phyloP scores from a whole-genome alignment of 2,797 vertebrate species.

The Gastrophryne carolinensis region DNA sequence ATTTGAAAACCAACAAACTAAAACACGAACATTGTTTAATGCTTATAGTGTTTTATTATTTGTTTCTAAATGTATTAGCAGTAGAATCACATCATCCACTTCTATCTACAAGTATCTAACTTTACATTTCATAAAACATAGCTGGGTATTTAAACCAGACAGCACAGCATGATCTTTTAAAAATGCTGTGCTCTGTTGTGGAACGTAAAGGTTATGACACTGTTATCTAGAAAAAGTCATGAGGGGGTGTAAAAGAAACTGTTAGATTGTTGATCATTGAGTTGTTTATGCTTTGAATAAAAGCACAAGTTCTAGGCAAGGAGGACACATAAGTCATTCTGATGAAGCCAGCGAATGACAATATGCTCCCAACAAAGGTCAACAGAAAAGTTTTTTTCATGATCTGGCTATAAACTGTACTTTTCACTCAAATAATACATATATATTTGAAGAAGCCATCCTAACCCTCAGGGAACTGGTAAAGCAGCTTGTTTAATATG shows the following conservation, averaged over 20 bases:
- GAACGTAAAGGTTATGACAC: conserved; percentile 36
- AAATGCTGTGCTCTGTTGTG: not conserved
- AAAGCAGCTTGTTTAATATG: not conserved
- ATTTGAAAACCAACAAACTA: no score
- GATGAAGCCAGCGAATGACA: conserved; percentile 3
- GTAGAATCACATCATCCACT: not conserved
- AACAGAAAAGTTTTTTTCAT: not conserved
- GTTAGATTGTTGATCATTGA: conserved; percentile 26
- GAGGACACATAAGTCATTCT: conserved; percentile 18
- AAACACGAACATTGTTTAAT: no score
- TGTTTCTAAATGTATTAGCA: not conserved
- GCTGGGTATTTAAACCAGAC: not conserved
- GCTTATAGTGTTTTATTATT: not conserved
- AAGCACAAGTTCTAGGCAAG: conserved; percentile 19
- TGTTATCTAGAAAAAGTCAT: conserved; percentile 38
- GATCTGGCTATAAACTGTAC: not conserved
- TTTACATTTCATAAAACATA: not conserved
- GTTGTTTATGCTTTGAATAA: conserved; percentile 25
- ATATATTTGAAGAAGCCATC: not conserved
- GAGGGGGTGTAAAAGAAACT: conserved; percentile 32
- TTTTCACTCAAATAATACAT: not conserved
- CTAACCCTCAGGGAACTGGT: not conserved
- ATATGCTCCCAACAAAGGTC: not conserved
- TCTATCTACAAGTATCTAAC: not conserved
- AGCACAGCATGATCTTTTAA: conserved; percentile 8